Evolutionary conservation across 2,888 invertebrate genomes (phyloP), one percentile per base, ranked within the genome.

Genomic region (Drosophila borborema): DNA sequence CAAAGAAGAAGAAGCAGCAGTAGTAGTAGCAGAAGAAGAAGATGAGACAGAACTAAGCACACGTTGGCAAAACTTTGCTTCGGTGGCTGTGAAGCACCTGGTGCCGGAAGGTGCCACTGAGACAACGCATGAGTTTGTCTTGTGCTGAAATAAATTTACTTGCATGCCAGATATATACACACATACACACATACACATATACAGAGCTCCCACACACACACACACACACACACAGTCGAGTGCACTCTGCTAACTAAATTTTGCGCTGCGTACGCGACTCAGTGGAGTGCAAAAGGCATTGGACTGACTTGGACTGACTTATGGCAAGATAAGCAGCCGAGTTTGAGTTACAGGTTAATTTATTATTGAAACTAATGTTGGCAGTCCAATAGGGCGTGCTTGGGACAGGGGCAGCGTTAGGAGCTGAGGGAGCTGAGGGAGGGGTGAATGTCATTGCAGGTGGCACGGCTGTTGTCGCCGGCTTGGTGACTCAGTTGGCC

Each of bases 311-410:
- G 81, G 58, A 73, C 80, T 77, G 74, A 82, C 82, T 72, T 80
- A 78, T 59, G 66, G 80, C 74, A 70, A 63, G 74, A 83, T 79
- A 76, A 81, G 79, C 77, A 81, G 72, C 59, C 68, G 74, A 73
- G 81, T 76, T 76, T 76, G 83, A 86, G 74, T 81, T 80, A 78
- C 77, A 77, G 77, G 85, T 82, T 87, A 85, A 87, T 87, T 87
- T 87, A 86, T 88, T 87, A 86, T 87, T 85, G 85, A 81, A 82
- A 82, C 89, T 85, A 88, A 88, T 88, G 76, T 81, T 72, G 64
- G 82, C 69, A 77, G 74, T 66, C 77, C 77, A 63, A 60, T 51
- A 48, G 67, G 18, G 38, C 10, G 20, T 12, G 43, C 12, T 2
- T 10, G 41, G 55, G 23, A 12, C 10, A 12, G 38, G 16, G 31